Evolutionary conservation across 2,113 vertebrate species (phyloP).

Genomic region (Heloderma charlesbogerti): DNA sequence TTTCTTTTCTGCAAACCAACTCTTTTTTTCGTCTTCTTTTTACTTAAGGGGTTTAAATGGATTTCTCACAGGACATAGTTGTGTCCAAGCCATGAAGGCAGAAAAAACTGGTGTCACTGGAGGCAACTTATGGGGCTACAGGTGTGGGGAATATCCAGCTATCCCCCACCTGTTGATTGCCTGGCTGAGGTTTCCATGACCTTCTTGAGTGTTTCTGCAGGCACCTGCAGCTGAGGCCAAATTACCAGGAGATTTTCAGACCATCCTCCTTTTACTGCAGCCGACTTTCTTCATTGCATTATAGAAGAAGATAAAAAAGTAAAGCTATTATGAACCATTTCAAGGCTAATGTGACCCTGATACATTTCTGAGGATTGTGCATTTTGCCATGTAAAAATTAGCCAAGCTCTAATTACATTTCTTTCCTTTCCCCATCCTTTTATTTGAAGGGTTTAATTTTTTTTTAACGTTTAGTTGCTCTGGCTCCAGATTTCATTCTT

Average conservation of each 20-base stretch:
- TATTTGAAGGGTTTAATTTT: not conserved
- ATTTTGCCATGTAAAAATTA: not conserved
- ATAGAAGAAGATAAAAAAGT: rapidly evolving
- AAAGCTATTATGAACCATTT: not conserved
- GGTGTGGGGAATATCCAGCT: not conserved
- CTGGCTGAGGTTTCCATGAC: slow-evolving; percentile 56
- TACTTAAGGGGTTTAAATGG: not conserved
- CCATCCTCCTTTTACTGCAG: not conserved
- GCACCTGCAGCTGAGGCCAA: slow-evolving; percentile 69
- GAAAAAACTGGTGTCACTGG: not conserved
- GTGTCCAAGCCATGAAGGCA: not conserved
- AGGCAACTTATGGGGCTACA: not conserved
- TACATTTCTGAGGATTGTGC: not conserved
- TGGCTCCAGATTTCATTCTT: not conserved
- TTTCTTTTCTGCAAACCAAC: slow-evolving; percentile 28
- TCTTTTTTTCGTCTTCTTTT: slow-evolving; percentile 18
- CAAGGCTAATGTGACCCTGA: not conserved
- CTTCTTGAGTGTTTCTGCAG: slow-evolving; percentile 62
- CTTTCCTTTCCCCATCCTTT: not conserved
- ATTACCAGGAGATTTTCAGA: not conserved
- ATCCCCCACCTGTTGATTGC: slow-evolving; percentile 59
- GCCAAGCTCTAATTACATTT: not conserved
- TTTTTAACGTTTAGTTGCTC: not conserved
- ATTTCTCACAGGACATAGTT: slow-evolving; percentile 1
- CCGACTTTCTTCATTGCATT: not conserved